Evolutionary conservation across 2,888 invertebrate species (phyloP), one percentile per base, ranked within the genome.

Genomic region (Chalcis sispes): DNA sequence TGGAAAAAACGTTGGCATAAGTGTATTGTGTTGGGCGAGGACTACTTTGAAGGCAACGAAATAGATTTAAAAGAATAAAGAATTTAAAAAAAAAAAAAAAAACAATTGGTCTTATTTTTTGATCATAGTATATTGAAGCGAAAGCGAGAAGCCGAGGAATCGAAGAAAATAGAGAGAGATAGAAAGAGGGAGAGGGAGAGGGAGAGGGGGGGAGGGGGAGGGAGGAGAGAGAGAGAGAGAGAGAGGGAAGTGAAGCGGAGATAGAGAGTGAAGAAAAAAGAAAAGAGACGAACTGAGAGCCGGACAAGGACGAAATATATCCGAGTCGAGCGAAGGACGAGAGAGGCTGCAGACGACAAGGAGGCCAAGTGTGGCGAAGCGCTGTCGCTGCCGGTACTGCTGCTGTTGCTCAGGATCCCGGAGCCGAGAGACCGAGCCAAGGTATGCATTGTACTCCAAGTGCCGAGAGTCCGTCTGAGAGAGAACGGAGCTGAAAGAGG

Each of bases 371-470:
- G 25, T 23, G 25, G 25, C 8, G 54, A 8, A 1, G 25, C 10
- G 54, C n/a, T n/a, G n/a, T n/a, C n/a, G n/a, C n/a, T n/a, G n/a
- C n/a, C n/a, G n/a, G n/a, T n/a, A n/a, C n/a, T n/a, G n/a, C n/a
- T n/a, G n/a, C n/a, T n/a, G n/a, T n/a, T n/a, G n/a, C n/a, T n/a
- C n/a, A 18, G 18, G 48, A n/a, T n/a, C 8, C 18, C 25, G 69
- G 56, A 73, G 59, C 42, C 10, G 50, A 62, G 65, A 32, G 71
- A 50, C 27, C 62, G 76, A 77, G 74, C 32, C 65, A 62, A 79
- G 81, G 82, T 80, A 81, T 81, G 83, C 79, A 83, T 83, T 83
- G 82, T 83, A 81, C 80, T 78, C 76, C 56, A 59, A 62, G 67
- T 67, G 56, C 52, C 56, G 29, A 46, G 62, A 27, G 32, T 15